Conservation (phyloP, 2,797 vertebrate species). For the Anniella stebbinsi region DNA sequence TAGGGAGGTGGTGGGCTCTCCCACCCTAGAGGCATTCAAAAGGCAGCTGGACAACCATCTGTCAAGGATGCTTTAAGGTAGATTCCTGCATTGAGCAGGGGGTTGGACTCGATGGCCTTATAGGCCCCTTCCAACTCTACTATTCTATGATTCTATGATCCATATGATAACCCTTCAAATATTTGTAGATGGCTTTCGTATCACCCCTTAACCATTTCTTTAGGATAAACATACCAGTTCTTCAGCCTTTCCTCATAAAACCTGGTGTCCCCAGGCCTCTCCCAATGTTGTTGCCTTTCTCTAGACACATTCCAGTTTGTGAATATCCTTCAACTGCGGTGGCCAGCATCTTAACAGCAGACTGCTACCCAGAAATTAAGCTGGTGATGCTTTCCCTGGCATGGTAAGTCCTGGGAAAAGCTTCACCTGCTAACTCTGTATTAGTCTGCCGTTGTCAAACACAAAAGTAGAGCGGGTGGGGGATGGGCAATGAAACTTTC, state of each 20-base stretch:
- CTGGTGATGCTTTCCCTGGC: not conserved
- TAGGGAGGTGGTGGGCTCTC: too few species aligned
- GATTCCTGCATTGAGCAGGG: too few species aligned
- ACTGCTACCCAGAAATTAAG: not conserved
- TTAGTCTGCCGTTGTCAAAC: not conserved
- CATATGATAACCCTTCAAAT: not conserved
- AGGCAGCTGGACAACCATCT: too few species aligned
- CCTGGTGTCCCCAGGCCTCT: too few species aligned
- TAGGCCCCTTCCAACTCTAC: too few species aligned
- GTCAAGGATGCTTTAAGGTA: too few species aligned
- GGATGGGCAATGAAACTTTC: not conserved
- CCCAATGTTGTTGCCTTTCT: not conserved
- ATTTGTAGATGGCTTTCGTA: not conserved
- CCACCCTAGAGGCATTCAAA: too few species aligned
- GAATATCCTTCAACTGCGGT: not conserved
- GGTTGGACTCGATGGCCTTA: too few species aligned
- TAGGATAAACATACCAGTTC: not conserved
- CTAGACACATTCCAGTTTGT: not conserved
- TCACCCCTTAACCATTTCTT: not conserved
- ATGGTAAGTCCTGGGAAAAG: not conserved
- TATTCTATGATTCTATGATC: too few species aligned
- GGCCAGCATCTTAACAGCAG: not conserved
- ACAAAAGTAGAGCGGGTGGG: not conserved
- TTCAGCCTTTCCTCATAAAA: not conserved
- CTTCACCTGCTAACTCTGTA: not conserved